phyloP scores from a whole-genome alignment of 37 sponge, comb jelly and placozoan species.

The Ianthella basta region DNA sequence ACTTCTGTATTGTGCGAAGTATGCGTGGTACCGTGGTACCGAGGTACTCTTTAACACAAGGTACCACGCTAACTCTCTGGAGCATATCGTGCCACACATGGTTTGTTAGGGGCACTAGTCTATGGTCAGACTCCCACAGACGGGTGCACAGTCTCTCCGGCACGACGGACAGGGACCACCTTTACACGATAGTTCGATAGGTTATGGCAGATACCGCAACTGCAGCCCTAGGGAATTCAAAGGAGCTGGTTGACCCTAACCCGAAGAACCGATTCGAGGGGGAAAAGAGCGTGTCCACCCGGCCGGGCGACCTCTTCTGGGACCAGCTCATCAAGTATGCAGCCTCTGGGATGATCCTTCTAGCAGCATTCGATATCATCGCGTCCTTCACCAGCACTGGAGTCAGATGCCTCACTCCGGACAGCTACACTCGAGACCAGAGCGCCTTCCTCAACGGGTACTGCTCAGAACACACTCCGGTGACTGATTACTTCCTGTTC shows the following conservation, averaged over 20 bases:
- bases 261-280: conserved; percentile 4
- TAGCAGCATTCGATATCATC: conserved; percentile 1
- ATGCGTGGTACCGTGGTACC: too few species aligned
- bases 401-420: neutral
- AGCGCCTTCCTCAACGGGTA: conserved; percentile 2
- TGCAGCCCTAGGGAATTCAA: neutral
- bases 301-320: neutral
- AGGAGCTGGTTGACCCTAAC: neutral
- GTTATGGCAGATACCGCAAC: neutral
- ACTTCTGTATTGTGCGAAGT: too few species aligned
- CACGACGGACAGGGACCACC: too few species aligned
- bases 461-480: conserved; percentile 6
- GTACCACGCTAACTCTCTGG: too few species aligned
- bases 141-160: neutral
- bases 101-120: neutral
- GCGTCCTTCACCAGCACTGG: neutral
- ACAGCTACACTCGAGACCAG: neutral
- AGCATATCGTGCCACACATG: too few species aligned
- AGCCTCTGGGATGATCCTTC: neutral
- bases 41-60: too few species aligned
- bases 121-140: neutral
- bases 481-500: conserved; percentile 3
- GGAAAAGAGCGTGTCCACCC: neutral
- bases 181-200: too few species aligned
- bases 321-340: neutral